Conservation (phyloP, 2,797 vertebrate genomes). For the Natrix natrix region DNA sequence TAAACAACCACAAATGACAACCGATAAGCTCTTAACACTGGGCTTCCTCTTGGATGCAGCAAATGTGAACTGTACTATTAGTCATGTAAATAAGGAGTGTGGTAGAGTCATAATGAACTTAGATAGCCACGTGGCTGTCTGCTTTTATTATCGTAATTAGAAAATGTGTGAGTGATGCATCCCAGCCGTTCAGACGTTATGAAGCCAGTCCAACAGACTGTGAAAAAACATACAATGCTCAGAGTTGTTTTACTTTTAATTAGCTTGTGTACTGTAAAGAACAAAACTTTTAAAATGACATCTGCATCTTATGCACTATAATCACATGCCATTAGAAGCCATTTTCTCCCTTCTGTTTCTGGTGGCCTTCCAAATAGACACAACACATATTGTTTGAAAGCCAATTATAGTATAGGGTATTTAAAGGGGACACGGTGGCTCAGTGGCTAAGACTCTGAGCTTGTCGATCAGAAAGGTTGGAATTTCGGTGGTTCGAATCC, state of each 20-base stretch:
- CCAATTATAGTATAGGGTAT: background rate
- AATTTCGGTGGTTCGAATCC: no score
- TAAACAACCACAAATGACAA: background rate
- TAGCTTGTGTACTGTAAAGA: background rate
- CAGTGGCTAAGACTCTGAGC: no score
- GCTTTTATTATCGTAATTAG: slow-evolving; percentile 3
- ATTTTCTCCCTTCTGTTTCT: background rate
- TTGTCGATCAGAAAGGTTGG: no score
- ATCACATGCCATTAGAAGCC: background rate
- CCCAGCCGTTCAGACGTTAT: background rate
- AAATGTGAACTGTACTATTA: background rate
- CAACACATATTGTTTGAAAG: background rate
- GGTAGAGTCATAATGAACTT: background rate
- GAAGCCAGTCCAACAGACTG: background rate
- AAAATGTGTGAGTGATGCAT: background rate
- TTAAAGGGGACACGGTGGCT: background rate
- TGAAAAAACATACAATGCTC: background rate
- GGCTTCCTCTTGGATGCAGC: background rate
- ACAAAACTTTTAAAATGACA: background rate
- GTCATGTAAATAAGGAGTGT: background rate
- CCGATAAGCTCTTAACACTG: background rate
- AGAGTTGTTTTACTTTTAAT: background rate
- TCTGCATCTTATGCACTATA: no score
- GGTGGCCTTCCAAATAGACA: background rate
- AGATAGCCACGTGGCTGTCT: background rate